A percentile compares a stretch with the other conserved stretches of the same genome.
Evolutionary conservation across 2,113 vertebrate genomes (phyloP).

Genomic region (Stigmatopora argus): DNA sequence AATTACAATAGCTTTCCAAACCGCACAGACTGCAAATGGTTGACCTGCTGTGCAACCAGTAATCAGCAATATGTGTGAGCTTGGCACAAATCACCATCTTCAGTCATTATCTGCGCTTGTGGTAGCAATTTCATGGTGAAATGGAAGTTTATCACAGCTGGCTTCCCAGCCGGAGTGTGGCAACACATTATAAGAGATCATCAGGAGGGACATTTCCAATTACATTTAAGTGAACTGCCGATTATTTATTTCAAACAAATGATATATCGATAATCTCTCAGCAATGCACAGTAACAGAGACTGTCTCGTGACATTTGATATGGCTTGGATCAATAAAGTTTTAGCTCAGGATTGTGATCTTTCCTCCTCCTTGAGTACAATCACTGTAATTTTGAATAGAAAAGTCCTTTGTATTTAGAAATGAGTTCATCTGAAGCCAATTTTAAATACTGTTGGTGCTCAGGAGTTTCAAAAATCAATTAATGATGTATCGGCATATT

Average conservation of each 20-base stretch:
- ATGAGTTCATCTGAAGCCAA: too few species aligned
- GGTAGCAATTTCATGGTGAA: background rate
- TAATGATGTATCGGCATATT: too few species aligned
- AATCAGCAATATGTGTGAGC: background rate
- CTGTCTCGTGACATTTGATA: background rate
- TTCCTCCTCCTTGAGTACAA: too few species aligned
- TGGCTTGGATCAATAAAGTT: too few species aligned
- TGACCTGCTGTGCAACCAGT: background rate
- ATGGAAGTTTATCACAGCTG: background rate
- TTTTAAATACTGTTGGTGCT: too few species aligned
- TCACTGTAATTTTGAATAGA: too few species aligned
- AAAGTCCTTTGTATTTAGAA: too few species aligned
- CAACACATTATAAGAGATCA: background rate
- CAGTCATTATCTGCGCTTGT: background rate
- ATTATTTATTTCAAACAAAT: background rate
- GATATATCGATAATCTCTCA: background rate
- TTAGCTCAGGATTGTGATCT: too few species aligned
- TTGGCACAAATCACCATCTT: background rate
- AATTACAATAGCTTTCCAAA: background rate
- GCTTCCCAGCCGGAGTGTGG: background rate
- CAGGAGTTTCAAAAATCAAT: too few species aligned
- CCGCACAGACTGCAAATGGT: background rate
- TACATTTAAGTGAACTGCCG: background rate
- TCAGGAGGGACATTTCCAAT: constrained; percentile 1
- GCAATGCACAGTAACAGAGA: background rate